These are phyloP conservation scores for Bufo gargarizans DNA, from an alignment of 2,113 vertebrate species.

Conservation along the genomic window DNA sequence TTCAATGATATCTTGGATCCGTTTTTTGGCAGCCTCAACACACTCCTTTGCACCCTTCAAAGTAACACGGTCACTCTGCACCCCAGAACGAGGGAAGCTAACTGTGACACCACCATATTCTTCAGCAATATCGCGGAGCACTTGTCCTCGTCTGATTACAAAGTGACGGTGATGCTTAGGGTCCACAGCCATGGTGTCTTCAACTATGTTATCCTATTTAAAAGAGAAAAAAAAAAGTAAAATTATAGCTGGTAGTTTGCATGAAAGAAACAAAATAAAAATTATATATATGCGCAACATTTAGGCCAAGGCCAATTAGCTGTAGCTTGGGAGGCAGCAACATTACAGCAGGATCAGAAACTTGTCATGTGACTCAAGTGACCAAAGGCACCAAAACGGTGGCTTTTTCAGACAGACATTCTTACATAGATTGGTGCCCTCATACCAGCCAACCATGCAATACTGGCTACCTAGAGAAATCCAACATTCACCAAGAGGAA, in stretches of 20 bases:
- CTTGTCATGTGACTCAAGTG: no score
- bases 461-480: no score
- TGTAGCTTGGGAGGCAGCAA: no score
- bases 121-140: constrained; percentile 91
- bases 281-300: no score
- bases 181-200: constrained; percentile 91
- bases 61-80: constrained; percentile 90
- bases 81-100: constrained; percentile 91
- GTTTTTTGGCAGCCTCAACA: constrained; percentile 95
- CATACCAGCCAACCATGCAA: no score
- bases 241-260: neutral
- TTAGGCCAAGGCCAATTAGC: neutral
- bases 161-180: constrained; percentile 95
- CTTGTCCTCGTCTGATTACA: constrained; percentile 91
- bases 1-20: constrained; percentile 93
- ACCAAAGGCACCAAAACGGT: no score
- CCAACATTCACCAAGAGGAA: no score
- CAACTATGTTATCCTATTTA: constrained; percentile 89
- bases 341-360: no score
- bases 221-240: no score
- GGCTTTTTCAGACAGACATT: no score
- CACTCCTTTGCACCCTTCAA: constrained; percentile 98
- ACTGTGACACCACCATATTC: constrained; percentile 97
- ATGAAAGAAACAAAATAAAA: no score
- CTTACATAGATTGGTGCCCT: no score